phyloP scores from a whole-genome alignment of 2,888 invertebrate species.

The Mimachlamys varia region DNA sequence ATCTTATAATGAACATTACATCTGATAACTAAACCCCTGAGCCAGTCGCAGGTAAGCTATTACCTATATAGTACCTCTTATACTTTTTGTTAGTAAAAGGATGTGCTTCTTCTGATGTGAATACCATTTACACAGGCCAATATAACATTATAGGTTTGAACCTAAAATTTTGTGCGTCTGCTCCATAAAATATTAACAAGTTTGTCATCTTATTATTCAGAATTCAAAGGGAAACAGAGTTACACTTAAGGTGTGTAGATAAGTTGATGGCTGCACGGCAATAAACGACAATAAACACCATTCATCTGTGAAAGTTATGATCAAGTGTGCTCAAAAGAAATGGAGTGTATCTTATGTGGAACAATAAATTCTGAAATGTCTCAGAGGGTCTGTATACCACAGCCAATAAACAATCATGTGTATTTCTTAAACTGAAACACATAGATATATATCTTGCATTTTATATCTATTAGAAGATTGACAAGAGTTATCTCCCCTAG shows the following conservation, averaged over 20 bases:
- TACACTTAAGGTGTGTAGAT: background rate
- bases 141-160: background rate
- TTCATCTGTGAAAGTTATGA: conserved; percentile 30
- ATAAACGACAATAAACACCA: background rate
- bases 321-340: background rate
- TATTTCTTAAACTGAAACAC: background rate
- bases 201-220: background rate
- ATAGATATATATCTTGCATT: background rate
- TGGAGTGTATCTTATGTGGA: background rate
- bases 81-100: background rate
- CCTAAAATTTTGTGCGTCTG: background rate
- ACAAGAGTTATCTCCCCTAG: background rate
- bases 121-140: background rate
- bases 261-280: background rate
- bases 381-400: background rate
- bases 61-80: too few species aligned
- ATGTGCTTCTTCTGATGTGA: background rate
- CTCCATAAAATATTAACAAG: conserved; percentile 15
- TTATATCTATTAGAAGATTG: background rate
- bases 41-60: too few species aligned
- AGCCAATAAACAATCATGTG: background rate
- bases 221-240: background rate
- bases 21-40: too few species aligned
- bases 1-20: too few species aligned
- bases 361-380: background rate